Base-by-base conservation (phyloP, 2,888 invertebrate genomes). In the Dinocampus coccinellae region DNA sequence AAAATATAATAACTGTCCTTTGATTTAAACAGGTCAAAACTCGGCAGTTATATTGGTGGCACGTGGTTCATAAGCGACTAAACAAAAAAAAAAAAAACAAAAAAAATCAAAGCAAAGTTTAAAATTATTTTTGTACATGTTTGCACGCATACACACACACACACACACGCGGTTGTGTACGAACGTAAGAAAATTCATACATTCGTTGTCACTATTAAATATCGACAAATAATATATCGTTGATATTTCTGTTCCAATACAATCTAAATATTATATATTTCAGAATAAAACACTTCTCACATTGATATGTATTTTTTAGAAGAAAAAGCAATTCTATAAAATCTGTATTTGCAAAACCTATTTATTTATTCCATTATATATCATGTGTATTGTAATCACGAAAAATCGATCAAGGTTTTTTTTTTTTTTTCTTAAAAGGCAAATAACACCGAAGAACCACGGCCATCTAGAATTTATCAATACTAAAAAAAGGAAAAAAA, bases 221-320 rank as follows among this genome's bases (percentile, higher is more conserved):
- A 47, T 62, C 22, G 20, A 42, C 16, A 34, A 62, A 39, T 16
- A 47, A n/a, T 4, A 20, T 4, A 20, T 9, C 22, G 22, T 33
- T 22, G 11, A 11, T 34, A 9, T 22, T 24, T 24, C 11, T 20
- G 16, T 10, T 20, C 16, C 16, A 60, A 34, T 29, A 61, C 36
- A 34, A 52, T 61, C 34, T 52, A 34, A 52, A 47, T 33, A 61
- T 13, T 61, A 20, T 22, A 52, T 52, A 22, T 42, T 47, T 1
- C n/a, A 47, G 20, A 10, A 10, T 6, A n/a, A n/a, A 33, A 33
- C 16, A 39, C 34, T 58, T 53, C 52, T 3, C 52, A 66, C 60
- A 66, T 71, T 71, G 71, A 71, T 71, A 71, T 71, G 71, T 71
- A 71, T 65, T 26, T 60, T n/a, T 11, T 36, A 57, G 60, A 60